Conservation (phyloP, 2,797 vertebrate species). For the Furcifer pardalis region DNA sequence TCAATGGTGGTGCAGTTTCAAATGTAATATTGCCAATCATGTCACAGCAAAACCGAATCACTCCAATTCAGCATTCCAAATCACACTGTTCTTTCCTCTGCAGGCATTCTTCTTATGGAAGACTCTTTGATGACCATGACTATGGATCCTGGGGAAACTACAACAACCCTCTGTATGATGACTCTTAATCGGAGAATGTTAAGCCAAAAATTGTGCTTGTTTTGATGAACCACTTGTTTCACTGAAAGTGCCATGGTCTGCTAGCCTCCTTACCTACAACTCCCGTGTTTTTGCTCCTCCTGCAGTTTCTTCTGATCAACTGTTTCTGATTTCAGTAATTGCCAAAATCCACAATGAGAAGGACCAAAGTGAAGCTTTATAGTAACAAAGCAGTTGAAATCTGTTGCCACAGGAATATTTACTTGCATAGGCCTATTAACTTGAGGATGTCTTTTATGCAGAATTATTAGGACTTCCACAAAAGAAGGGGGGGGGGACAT, state of each 20-base stretch:
- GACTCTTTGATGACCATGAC: constrained; percentile 82
- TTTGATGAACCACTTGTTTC: constrained; percentile 72
- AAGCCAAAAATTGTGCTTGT: constrained; percentile 44
- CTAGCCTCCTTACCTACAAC: constrained; percentile 40
- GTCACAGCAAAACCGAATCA: no score
- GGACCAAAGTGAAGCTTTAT: background rate
- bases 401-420: background rate
- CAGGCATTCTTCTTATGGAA: constrained; percentile 85
- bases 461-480: constrained; percentile 9
- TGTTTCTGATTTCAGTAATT: constrained; percentile 28
- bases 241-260: constrained; percentile 61
- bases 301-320: constrained; percentile 25
- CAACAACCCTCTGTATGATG: constrained; percentile 89
- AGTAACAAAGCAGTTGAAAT: constrained; percentile 2
- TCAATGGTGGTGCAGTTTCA: no score
- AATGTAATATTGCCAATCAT: no score
- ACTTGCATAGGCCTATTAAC: background rate
- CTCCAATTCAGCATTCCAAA: no score
- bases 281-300: constrained; percentile 31
- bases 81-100: constrained; percentile 7
- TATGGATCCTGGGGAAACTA: constrained; percentile 83
- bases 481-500: constrained; percentile 4
- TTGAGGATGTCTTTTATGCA: background rate
- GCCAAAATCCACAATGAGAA: constrained; percentile 1
- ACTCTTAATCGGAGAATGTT: constrained; percentile 75